Base-by-base conservation (phyloP, 2,113 vertebrate species). In the Bubo blakistoni region DNA sequence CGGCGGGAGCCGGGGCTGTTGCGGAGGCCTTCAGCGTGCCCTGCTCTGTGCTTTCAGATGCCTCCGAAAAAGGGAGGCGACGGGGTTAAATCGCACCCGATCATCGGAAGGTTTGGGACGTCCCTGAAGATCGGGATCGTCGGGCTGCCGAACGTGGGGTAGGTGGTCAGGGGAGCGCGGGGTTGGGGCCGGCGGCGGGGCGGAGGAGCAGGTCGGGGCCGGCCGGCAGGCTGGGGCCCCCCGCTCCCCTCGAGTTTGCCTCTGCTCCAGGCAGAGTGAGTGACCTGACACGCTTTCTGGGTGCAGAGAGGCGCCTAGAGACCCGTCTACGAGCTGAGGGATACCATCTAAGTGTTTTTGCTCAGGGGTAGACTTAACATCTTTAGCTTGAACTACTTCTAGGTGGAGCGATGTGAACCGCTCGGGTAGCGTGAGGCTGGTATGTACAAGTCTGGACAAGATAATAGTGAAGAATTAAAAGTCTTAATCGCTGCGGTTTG, bases 121-220 rank as follows among this genome's bases (percentile, higher is more conserved):
- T 99, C 99, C 24, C 97, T 99, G 97, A 99, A 99, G 97, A 99
- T 99, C 96, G 99, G 99, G 94, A 99, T 99, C 93, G 99, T 99
- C 78, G 99, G 99, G 97, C 98, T 99, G 95, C 99, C 99, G 30
- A 99, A 99, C 97, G 99, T 99, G 62, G 99, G 99, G 99, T 99
- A 98, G 77, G 99, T 87, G 84, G 5, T 7, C 2, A 3, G 74
- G 34, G 40, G 11, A 9, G 54, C 17, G 17, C 11, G 38, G 74
- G 49, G 40, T 36, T 11, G 25, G 13, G 46, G 40, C 24, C 5
- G 44, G 67, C 29, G 29, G 40, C 6, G 52, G 42, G 30, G 1
- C 25, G 36, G 76, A 16, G 86, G 78, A 44, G 65, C 24, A 5
- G 73, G 72, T n/a, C 20, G 11, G 71, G 20, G 3, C 38, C 16